Evolutionary conservation across 2,113 vertebrate genomes (phyloP).

Genomic region (Eleginops maclovinus): DNA sequence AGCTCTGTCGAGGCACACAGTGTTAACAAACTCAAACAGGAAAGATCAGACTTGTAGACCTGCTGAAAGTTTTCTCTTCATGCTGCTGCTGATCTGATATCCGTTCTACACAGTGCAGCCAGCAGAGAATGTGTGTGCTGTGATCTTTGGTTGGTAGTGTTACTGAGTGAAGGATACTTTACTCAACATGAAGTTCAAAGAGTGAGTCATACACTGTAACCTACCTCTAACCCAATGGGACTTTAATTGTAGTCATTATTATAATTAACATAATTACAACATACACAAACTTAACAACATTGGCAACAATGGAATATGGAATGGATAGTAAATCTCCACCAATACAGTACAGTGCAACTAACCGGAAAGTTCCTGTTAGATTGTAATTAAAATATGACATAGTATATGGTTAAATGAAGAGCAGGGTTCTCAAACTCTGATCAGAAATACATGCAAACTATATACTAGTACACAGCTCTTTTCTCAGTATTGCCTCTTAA

Average conservation of each 20-base stretch:
- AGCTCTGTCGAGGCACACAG: background rate
- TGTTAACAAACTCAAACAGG: background rate
- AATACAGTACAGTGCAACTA: background rate
- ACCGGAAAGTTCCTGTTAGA: background rate
- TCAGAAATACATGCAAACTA: background rate
- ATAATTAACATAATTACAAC: background rate
- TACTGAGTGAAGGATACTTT: background rate
- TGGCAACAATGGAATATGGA: no score
- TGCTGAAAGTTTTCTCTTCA: background rate
- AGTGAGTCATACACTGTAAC: background rate
- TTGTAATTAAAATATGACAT: background rate
- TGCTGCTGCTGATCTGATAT: background rate
- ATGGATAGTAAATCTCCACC: background rate
- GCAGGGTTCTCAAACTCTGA: background rate
- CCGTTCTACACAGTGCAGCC: background rate
- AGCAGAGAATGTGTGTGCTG: background rate
- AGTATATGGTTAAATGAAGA: background rate
- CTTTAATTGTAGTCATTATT: background rate
- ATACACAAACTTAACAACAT: background rate
- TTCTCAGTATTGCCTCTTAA: background rate
- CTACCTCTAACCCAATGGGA: background rate
- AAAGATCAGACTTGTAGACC: background rate
- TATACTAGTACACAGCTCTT: background rate
- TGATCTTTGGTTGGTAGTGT: background rate
- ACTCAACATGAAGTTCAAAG: background rate